A percentile compares a stretch with the other conserved stretches of the same genome.
Conservation (phyloP, 2,888 invertebrate species). For the Agrotis clavis region DNA sequence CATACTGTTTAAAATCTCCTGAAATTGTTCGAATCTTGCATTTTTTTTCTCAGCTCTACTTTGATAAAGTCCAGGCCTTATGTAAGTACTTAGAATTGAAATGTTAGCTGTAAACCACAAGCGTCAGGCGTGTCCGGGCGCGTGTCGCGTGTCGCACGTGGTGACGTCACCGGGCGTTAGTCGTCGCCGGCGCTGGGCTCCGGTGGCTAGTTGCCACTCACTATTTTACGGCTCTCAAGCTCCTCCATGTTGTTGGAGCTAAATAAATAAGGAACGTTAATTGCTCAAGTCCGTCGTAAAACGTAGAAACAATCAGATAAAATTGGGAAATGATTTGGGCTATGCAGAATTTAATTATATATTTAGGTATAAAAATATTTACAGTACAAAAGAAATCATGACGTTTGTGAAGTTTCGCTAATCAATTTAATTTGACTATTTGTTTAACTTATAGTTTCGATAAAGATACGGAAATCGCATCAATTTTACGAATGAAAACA, state of each 20-base stretch:
- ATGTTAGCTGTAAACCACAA: constrained; percentile 15
- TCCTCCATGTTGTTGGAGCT: constrained; percentile 90
- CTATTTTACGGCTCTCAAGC: constrained; percentile 88
- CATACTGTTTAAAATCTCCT: neutral
- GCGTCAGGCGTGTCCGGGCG: constrained; percentile 15
- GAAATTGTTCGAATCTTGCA: neutral
- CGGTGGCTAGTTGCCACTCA: constrained; percentile 87
- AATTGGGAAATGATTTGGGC: no score
- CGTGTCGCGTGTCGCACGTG: constrained; percentile 38
- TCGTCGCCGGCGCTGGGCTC: constrained; percentile 63
- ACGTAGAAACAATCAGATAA: no score
- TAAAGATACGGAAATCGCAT: no score
- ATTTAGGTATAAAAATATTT: neutral
- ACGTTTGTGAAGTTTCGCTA: no score
- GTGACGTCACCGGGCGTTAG: constrained; percentile 65
- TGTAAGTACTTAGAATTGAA: neutral
- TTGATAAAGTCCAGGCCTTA: neutral
- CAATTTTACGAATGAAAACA: neutral
- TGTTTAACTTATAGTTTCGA: no score
- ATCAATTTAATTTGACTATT: no score
- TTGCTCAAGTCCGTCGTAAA: neutral
- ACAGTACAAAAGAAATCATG: neutral
- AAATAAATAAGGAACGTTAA: constrained; percentile 31
- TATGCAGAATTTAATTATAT: no score
- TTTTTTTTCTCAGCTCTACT: neutral